Conservation (phyloP, 1,140 invertebrate genomes). For the Maniola jurtina region DNA sequence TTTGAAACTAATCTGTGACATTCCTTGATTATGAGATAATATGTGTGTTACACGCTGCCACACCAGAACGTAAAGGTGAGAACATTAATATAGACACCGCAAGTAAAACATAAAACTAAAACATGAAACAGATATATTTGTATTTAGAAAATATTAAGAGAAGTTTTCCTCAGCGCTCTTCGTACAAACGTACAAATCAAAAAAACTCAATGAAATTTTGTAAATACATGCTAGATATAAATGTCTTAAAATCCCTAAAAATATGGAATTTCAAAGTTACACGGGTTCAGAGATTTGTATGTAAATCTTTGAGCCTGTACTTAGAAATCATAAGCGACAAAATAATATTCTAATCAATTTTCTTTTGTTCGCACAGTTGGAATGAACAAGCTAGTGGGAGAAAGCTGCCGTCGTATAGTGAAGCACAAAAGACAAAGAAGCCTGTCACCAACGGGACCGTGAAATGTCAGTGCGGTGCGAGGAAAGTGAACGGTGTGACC, state of each 20-base stretch:
- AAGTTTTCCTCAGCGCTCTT: too few relatives aligned
- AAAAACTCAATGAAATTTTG: too few relatives aligned
- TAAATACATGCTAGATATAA: too few relatives aligned
- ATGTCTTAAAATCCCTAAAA: too few relatives aligned
- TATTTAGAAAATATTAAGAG: too few relatives aligned
- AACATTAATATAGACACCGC: background rate
- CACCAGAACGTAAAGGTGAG: slow-evolving; percentile 74
- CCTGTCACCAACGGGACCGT: slow-evolving; percentile 66
- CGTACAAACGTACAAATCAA: too few relatives aligned
- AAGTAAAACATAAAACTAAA: background rate
- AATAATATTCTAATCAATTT: slow-evolving; percentile 10
- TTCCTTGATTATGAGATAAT: slow-evolving; percentile 68
- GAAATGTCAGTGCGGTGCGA: slow-evolving; percentile 70
- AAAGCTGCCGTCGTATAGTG: slow-evolving; percentile 74
- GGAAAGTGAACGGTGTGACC: slow-evolving; percentile 57
- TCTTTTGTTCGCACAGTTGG: slow-evolving; percentile 57
- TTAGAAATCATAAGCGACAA: background rate
- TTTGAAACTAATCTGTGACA: slow-evolving; percentile 26
- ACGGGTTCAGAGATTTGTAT: too few relatives aligned
- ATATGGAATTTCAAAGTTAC: too few relatives aligned
- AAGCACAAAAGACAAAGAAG: slow-evolving; percentile 77
- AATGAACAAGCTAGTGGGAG: slow-evolving; percentile 73
- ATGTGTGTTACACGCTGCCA: slow-evolving; percentile 75
- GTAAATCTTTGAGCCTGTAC: too few relatives aligned
- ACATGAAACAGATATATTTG: background rate